phyloP scores from a whole-genome alignment of 2,888 invertebrate genomes.

The Galeopsomyia nigrocyanea region DNA sequence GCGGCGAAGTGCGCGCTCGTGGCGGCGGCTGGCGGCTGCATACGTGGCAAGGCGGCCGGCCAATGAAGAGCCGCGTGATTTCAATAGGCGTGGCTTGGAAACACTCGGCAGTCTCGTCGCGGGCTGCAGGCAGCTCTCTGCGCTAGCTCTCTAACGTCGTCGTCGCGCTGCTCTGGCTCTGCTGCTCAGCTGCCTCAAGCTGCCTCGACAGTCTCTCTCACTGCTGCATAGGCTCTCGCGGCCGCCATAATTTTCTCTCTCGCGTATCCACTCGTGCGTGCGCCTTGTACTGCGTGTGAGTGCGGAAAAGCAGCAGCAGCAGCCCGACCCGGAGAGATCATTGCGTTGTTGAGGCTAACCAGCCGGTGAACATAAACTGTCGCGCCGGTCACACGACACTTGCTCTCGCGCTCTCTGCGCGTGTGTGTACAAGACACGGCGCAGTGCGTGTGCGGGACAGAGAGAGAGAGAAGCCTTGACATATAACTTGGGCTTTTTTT shows the following conservation, averaged over 20 bases:
- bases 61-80: constrained; percentile 58
- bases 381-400: constrained; percentile 1
- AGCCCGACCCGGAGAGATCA: neutral
- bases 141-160: neutral
- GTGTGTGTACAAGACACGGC: no score
- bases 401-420: neutral
- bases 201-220: neutral
- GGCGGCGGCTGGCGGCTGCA: constrained; percentile 52
- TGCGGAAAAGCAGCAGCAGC: neutral
- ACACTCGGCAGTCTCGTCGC: constrained; percentile 36
- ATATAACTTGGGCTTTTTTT: no score
- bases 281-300: neutral
- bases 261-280: constrained; percentile 48
- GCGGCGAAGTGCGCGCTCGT: constrained; percentile 45
- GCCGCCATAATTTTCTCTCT: constrained; percentile 61
- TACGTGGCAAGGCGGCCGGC: constrained; percentile 62
- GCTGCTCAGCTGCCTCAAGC: constrained; percentile 38
- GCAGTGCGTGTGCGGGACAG: no score
- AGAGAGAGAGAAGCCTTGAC: no score
- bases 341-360: no score
- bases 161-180: constrained; percentile 33
- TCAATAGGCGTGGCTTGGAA: constrained; percentile 64
- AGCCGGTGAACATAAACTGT: neutral
- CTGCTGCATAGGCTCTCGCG: no score
- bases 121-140: constrained; percentile 4